Base-by-base conservation (phyloP, 1,140 invertebrate genomes). In the Cylas formicarius region DNA sequence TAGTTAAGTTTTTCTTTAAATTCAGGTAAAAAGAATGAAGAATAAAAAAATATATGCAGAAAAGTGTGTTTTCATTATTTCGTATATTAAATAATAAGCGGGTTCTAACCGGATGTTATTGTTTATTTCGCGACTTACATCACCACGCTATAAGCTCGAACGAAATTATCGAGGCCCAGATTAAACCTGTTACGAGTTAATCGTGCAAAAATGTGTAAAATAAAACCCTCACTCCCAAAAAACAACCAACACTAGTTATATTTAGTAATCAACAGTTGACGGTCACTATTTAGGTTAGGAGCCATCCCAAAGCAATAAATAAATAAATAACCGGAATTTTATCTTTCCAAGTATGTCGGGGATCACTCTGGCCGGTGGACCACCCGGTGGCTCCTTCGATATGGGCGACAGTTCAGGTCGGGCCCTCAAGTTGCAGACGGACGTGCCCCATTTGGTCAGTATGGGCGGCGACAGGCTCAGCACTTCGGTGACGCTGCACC, bases 401-500 rank as follows among this genome's bases (percentile, higher is more conserved):
- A 39, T 60, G 28, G 61, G 50, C 47, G 72, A 71, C 52, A 71
- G 71, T 55, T 65, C 68, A 17, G 78, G 78, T 31, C 69, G 75
- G 46, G 75, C 77, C 29, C 65, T 79, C 48, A 84, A 85, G 62
- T 82, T 92, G 52, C 84, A 88, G 58, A 83, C 86, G 47, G 86
- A 90, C 65, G 76, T 81, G 38, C 89, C 90, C 27, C 89, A 93
- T 72, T 74, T 92, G 63, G 87, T 93, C 57, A 90, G 86, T 62
- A 76, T 90, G 58, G 88, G 88, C 42, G 84, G 86, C 53, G 88
- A 87, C 32, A 72, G 88, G 42, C 74, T 91, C 16, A 91, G 88
- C 62, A 90, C 87, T 13, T 84, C 86, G n/a, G 84, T 92, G 52
- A 92, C 88, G 6, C 72, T 91, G 51, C 85, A 87, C 69, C 86